Evolutionary conservation across 2,113 vertebrate species (phyloP).

Genomic region (Nyctereutes procyonoides): DNA sequence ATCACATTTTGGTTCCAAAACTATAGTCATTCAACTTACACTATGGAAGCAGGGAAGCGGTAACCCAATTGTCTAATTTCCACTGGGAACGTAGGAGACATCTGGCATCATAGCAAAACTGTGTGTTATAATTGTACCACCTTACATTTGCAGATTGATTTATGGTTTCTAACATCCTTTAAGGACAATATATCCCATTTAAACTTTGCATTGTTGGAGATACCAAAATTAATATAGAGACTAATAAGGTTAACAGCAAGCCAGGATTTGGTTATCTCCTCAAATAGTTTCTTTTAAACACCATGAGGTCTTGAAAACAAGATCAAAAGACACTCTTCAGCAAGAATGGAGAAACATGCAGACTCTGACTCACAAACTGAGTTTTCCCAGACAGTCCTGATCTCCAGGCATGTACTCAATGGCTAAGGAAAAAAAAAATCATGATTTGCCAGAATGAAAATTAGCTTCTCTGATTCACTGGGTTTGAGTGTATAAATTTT

Average conservation of each 20-base stretch:
- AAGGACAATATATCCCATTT: not conserved
- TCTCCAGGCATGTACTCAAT: not conserved
- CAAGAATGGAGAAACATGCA: not conserved
- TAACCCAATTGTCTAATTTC: not conserved
- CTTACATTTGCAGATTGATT: not conserved
- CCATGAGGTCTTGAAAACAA: constrained; percentile 23
- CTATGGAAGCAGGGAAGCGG: not conserved
- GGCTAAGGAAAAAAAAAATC: not conserved
- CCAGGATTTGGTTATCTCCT: constrained; percentile 17
- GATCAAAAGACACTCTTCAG: constrained; percentile 30
- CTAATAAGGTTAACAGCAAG: constrained; percentile 17
- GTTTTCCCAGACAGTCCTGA: not conserved
- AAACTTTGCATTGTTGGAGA: constrained; percentile 4
- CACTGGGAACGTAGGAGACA: constrained; percentile 1
- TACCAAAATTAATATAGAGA: constrained; percentile 24
- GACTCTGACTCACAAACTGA: not conserved
- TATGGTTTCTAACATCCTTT: constrained; percentile 2
- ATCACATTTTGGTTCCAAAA: not conserved
- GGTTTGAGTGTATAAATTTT: constrained; percentile 57
- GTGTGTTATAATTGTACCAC: not conserved
- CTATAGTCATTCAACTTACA: not conserved
- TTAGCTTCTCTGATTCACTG: constrained; percentile 52
- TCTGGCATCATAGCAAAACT: not conserved
- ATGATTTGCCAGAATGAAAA: constrained; percentile 68
- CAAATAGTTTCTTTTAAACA: constrained; percentile 46